A percentile compares a stretch with the other conserved stretches of the same genome.
These are phyloP conservation scores for Procambarus virginalis DNA, from an alignment of 1,140 invertebrate genomes.

Conservation along the genomic window DNA sequence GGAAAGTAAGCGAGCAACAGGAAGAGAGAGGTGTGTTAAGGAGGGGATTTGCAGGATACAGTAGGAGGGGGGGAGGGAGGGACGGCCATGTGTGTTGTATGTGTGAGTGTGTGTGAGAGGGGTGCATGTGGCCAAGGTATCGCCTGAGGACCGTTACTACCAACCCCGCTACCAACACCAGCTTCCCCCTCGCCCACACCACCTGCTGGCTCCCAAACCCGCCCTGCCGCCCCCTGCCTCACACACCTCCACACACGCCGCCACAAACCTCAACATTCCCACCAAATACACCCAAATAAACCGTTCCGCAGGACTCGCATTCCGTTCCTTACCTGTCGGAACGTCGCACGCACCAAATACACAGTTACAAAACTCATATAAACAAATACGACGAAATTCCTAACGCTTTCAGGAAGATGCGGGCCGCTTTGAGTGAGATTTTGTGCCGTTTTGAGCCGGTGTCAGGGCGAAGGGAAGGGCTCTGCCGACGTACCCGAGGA, in stretches of 20 bases:
- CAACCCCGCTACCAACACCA: conserved; percentile 17
- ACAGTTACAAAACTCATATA: conserved; percentile 21
- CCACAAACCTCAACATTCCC: neutral
- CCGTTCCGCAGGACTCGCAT: neutral
- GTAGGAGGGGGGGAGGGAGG: neutral
- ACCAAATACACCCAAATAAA: neutral
- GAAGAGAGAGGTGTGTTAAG: neutral
- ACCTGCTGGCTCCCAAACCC: neutral
- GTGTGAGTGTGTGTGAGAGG: neutral
- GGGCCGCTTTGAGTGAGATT: neutral
- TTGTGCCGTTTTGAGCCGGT: neutral
- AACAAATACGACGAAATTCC: neutral
- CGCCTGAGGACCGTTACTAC: conserved; percentile 35
- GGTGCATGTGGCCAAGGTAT: conserved; percentile 3
- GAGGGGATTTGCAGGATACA: neutral
- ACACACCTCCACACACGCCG: neutral
- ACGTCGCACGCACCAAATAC: neutral
- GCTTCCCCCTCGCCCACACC: conserved; percentile 10
- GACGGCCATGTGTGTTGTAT: neutral
- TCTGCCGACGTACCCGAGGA: neutral
- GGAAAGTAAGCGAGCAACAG: neutral
- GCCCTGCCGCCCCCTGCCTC: neutral
- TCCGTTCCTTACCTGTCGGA: neutral
- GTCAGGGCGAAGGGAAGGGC: neutral
- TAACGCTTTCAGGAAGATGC: neutral